Conservation (phyloP, 2,888 invertebrate genomes). For the Ypsolopha scabrella region DNA sequence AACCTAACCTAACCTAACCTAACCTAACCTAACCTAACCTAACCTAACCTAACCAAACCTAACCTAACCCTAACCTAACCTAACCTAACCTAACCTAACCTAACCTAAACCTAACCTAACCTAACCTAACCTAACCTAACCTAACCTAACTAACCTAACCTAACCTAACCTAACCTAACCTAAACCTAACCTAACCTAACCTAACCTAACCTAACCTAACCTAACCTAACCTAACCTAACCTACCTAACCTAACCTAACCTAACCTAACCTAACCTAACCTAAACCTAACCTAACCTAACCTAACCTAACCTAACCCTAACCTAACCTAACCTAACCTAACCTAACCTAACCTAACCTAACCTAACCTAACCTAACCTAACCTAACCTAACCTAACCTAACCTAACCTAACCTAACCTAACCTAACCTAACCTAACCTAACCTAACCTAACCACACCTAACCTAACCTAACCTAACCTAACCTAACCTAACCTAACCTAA, state of each 20-base stretch:
- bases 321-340: conserved; percentile 9
- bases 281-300: conserved; percentile 7
- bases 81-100: too few species aligned
- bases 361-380: conserved; percentile 8
- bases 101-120: too few species aligned
- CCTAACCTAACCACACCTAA: too few species aligned
- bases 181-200: conserved; percentile 13
- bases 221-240: conserved; percentile 11
- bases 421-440: conserved; percentile 9
- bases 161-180: conserved; percentile 11
- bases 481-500: conserved; percentile 11
- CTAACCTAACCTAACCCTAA: conserved; percentile 13
- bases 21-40: conserved; percentile 3
- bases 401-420: too few species aligned
- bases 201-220: too few species aligned
- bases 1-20: conserved; percentile 5
- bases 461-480: conserved; percentile 2
- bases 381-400: conserved; percentile 7
- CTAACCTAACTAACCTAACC: conserved; percentile 4
- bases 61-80: conserved; percentile 8
- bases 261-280: conserved; percentile 14
- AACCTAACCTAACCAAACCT: conserved; percentile 10
- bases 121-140: conserved; percentile 5
- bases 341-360: conserved; percentile 10
- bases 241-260: conserved; percentile 16